Evolutionary conservation across 2,113 vertebrate species (phyloP), one percentile per base, ranked within the genome.

Genomic region (Echinops telfairi): DNA sequence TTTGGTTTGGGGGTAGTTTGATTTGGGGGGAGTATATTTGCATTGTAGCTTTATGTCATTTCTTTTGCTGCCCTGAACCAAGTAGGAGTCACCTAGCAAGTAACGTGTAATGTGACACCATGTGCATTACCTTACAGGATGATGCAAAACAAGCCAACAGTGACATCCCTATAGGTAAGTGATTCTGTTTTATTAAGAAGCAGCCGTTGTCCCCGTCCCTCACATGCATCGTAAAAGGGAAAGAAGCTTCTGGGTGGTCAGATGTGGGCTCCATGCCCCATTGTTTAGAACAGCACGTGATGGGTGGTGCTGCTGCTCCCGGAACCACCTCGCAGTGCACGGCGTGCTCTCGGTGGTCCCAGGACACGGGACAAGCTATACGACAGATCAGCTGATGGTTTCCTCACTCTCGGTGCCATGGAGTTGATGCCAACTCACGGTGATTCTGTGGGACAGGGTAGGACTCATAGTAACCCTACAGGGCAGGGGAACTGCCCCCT

Each of bases 101-200:
- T 83, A 22, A 25, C 25, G 25, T 5, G 78, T 64, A 62, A 62
- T 2, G 23, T 96, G 83, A 95, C 66, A 17, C 43, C 6, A 11
- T 92, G n/a, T 83, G 8, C 11, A 0, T 94, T 95, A 33, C 0
- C 8, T 97, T 97, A 2, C 95, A 98, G 98, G 92, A 94, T 31
- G 15, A 68, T 40, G 40, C 33, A 6, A 85, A 90, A 43, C 90
- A 96, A 6, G 83, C 88, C 15, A 0, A 4, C 60, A 92, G 81
- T 16, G 96, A 97, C 82, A 98, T 98, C 53, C 98, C 98, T 78
- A 0, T 98, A n/a, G 98, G 98, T 98, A 96, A 98, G 98, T 95
- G 11, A 27, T 80, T 90, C n/a, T 47, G 6, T 70, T 93, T 91
- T 70, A 62, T 64, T 47, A 83, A 47, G 78, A 86, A 83, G 38